Conservation (phyloP, 2,113 vertebrate genomes). For the Machaerirhynchus nigripectus region DNA sequence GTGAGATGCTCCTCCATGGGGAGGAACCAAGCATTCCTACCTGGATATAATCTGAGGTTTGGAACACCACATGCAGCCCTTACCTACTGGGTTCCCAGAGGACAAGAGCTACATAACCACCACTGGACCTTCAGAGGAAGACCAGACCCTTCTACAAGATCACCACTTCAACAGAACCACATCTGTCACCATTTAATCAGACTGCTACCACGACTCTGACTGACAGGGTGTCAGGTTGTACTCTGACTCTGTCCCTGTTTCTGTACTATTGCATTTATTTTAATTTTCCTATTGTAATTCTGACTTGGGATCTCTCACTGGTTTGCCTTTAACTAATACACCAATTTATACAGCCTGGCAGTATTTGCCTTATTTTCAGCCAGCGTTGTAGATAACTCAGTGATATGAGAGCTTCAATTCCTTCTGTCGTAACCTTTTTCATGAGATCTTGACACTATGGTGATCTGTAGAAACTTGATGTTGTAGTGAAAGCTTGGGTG, state of each 20-base stretch:
- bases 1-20: background rate
- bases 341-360: background rate
- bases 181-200: background rate
- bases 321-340: background rate
- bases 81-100: background rate
- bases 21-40: background rate
- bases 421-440: background rate
- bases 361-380: background rate
- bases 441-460: background rate
- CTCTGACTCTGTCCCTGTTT: background rate
- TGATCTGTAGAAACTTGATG: background rate
- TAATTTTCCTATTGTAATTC: background rate
- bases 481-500: background rate
- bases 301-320: background rate
- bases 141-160: background rate
- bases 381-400: accelerated
- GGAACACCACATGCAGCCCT: background rate
- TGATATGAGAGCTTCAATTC: background rate
- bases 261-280: background rate
- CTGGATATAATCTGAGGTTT: background rate
- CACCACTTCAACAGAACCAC: background rate
- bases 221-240: background rate
- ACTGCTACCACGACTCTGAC: background rate
- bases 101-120: background rate
- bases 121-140: background rate